Evolutionary conservation across 2,113 vertebrate species (phyloP), one percentile per base, ranked within the genome.

Genomic region (Phoxinus phoxinus): DNA sequence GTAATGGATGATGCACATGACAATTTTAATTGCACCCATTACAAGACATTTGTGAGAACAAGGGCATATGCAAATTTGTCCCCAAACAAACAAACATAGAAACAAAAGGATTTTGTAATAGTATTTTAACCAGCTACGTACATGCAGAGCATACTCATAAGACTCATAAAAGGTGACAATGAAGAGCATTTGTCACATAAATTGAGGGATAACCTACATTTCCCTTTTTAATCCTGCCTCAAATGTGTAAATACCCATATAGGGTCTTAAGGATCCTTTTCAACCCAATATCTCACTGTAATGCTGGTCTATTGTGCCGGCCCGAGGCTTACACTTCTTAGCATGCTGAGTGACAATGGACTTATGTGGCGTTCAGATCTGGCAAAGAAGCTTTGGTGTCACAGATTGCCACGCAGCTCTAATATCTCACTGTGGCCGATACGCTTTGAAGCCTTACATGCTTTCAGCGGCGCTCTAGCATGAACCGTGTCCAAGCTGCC

Each of bases 181-280:
- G 25, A 85, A 86, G 67, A 44, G 53, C 84, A 77, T 90, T 88
- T 91, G 84, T 85, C 87, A 87, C 89, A 89, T 91, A 71, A 91
- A 93, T 92, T 90, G 81, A 86, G 87, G 89, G 91, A 91, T 93
- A 94, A 94, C 93, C 94, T 93, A 93, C 87, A 91, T 94, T 91
- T 90, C 51, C 44, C 19, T 17, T 59, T 25, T 87, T 95, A 94
- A 95, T 94, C 93, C 71, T 82, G 84, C 83, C 85, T 89, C 84
- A 91, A 92, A 88, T 90, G 77, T 90, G 88, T 92, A 88, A 90
- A 91, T 90, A 88, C 86, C 88, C 85, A 23, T 35, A 88, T 87
- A 87, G 83, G 80, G 53, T 78, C 76, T 71, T 81, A 87, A 58
- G 59, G 78, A 85, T 87, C 67, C 56, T 67, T 69, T 85, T 75